These are phyloP conservation scores for Drosophila melanosoma DNA, from an alignment of 2,888 invertebrate species.

Conservation along the genomic window DNA sequence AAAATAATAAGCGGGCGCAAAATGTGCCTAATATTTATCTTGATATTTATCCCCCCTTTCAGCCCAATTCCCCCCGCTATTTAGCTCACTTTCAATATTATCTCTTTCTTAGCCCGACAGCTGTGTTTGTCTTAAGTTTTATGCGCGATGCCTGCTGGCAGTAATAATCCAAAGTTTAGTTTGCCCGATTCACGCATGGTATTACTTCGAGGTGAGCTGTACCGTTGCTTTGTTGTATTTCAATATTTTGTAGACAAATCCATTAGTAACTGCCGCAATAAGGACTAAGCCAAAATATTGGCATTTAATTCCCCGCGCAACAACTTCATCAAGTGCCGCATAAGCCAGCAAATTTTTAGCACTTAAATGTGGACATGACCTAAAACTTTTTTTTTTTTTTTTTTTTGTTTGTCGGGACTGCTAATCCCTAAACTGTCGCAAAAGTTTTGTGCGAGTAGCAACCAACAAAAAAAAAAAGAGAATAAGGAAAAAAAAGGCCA, in stretches of 20 bases:
- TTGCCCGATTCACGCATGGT: constrained; percentile 27
- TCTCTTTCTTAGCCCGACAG: constrained; percentile 6
- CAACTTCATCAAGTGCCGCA: constrained; percentile 70
- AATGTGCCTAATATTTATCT: constrained; percentile 46
- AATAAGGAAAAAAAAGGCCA: constrained; percentile 54
- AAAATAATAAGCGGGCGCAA: constrained; percentile 49
- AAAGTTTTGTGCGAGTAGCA: constrained; percentile 64
- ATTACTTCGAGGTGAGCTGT: constrained; percentile 22
- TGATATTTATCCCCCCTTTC: constrained; percentile 25
- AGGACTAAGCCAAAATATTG: constrained; percentile 46
- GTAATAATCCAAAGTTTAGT: constrained; percentile 49
- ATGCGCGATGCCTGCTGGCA: constrained; percentile 21
- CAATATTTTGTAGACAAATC: constrained; percentile 58
- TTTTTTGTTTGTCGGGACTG: constrained; percentile 45
- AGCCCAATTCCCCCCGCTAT: neutral
- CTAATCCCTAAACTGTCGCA: constrained; percentile 79
- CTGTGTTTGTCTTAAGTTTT: constrained; percentile 41
- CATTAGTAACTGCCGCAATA: constrained; percentile 53
- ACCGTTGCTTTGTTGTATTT: constrained; percentile 16
- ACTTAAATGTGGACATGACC: constrained; percentile 77
- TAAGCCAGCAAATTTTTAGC: constrained; percentile 76
- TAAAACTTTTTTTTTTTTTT: constrained; percentile 54
- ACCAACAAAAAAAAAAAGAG: constrained; percentile 23
- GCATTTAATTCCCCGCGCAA: constrained; percentile 64
- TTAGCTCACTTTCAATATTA: neutral